Percentiles rank a stretch among this genome's conserved stretches.
Conservation (phyloP, 2,797 vertebrate species). For the Rhabdomys pumilio region DNA sequence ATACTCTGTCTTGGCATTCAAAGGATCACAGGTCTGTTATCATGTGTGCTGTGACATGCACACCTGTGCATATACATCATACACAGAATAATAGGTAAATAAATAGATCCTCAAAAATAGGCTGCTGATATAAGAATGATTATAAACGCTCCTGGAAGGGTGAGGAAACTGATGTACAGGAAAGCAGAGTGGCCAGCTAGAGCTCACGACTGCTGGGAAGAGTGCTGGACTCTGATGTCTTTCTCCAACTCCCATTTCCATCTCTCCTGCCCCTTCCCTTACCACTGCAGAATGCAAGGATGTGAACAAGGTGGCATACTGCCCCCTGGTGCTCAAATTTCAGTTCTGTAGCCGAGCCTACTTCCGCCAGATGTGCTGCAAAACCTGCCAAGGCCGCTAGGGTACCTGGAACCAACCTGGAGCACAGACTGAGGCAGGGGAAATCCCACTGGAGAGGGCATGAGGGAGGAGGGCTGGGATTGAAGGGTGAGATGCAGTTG, state of each 20-base stretch:
- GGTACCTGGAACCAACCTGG: constrained; percentile 70
- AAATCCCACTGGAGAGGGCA: neutral
- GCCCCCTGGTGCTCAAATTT: constrained; percentile 99
- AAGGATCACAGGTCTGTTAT: neutral
- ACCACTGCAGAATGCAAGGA: constrained; percentile 96
- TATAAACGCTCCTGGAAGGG: neutral
- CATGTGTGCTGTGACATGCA: neutral
- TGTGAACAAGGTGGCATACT: constrained; percentile 99
- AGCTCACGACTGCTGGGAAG: neutral
- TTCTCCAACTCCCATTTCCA: neutral
- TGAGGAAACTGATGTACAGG: neutral
- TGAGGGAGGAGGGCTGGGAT: constrained; percentile 6
- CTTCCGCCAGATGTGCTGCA: constrained; percentile 99
- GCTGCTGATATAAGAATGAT: neutral
- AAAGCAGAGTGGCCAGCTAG: neutral
- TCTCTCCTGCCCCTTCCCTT: neutral
- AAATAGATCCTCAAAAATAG: neutral
- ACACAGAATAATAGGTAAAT: neutral
- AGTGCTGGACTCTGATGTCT: neutral
- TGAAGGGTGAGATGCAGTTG: constrained; percentile 41
- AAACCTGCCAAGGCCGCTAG: constrained; percentile 98
- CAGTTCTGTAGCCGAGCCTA: constrained; percentile 99
- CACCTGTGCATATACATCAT: neutral
- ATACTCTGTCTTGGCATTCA: neutral
- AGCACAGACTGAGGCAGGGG: neutral